phyloP scores from a whole-genome alignment of 1,140 invertebrate genomes.

The Aphis craccivora region DNA sequence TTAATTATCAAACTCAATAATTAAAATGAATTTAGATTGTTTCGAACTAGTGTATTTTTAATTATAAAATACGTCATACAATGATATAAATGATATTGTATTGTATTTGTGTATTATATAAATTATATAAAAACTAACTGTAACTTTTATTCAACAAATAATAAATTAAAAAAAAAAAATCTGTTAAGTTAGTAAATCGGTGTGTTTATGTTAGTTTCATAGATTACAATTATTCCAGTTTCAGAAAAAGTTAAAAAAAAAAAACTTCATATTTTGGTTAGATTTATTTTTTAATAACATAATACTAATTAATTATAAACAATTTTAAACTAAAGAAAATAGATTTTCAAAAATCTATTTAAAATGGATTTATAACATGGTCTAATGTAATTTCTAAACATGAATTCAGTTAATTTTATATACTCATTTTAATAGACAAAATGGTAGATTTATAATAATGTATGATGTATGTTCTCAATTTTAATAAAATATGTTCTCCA shows the following conservation, averaged over 20 bases:
- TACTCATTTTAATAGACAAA: background rate
- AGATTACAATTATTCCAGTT: no score
- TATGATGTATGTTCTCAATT: background rate
- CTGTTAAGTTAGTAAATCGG: background rate
- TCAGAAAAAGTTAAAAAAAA: background rate
- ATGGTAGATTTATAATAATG: no score
- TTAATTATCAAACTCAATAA: conserved; percentile 27
- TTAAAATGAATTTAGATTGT: conserved; percentile 5
- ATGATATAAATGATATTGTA: background rate
- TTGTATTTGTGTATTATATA: background rate
- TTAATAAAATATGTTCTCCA: background rate
- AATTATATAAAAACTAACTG: background rate
- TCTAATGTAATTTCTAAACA: background rate
- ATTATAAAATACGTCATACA: conserved; percentile 13
- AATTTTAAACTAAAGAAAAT: no score
- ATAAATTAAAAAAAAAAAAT: background rate
- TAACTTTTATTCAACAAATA: background rate
- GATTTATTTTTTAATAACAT: no score
- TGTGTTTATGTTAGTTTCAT: background rate
- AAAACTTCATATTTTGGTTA: no score
- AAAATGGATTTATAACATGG: background rate
- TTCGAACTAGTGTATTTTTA: conserved; percentile 19
- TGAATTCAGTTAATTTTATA: background rate
- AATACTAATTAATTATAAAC: no score
- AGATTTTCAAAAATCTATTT: no score